Evolutionary conservation across 1,140 invertebrate species (phyloP).

Genomic region (Phocides pigmalion): DNA sequence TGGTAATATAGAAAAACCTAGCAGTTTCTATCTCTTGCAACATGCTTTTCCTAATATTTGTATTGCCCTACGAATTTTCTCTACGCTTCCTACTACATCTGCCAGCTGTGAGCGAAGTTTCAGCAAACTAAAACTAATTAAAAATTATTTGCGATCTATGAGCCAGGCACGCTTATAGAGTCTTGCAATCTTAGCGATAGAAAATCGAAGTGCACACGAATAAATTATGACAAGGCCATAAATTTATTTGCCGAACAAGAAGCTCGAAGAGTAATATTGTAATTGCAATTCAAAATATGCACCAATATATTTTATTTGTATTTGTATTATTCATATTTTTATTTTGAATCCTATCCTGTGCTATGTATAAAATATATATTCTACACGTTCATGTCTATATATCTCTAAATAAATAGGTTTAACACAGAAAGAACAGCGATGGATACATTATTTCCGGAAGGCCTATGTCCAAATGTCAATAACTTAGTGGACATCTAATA

Average conservation of each 20-base stretch:
- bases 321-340: too few species aligned
- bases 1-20: conserved; percentile 40
- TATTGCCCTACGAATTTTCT: conserved; percentile 42
- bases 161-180: conserved; percentile 37
- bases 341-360: too few species aligned
- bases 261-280: conserved; percentile 42
- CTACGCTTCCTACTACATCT: conserved; percentile 40
- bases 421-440: neutral
- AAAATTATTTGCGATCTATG: conserved; percentile 41
- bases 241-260: conserved; percentile 39
- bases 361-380: too few species aligned
- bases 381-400: too few species aligned
- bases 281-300: conserved; percentile 32
- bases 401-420: too few species aligned
- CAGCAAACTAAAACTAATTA: too few species aligned
- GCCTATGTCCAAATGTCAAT: too few species aligned
- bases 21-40: conserved; percentile 39
- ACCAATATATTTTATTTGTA: too few species aligned
- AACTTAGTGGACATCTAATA: neutral
- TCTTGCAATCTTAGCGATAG: conserved; percentile 42
- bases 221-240: conserved; percentile 38
- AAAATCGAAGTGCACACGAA: conserved; percentile 41
- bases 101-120: conserved; percentile 42
- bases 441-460: too few species aligned
- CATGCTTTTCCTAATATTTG: conserved; percentile 44